Base-by-base conservation (phyloP, 2,888 invertebrate genomes). In the Agriopis marginaria region DNA sequence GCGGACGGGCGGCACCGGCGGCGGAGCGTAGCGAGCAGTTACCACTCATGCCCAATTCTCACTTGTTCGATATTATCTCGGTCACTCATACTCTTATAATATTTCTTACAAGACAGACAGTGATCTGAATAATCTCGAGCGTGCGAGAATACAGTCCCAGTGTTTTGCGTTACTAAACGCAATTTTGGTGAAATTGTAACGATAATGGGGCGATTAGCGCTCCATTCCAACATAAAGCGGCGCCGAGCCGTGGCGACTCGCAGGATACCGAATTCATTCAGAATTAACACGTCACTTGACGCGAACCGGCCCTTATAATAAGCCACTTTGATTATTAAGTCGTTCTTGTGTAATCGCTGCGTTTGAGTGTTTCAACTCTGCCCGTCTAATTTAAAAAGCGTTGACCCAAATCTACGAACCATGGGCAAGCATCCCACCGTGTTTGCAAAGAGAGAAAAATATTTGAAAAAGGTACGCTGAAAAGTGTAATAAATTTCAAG, bases 191-290 rank as follows among this genome's bases (percentile, higher is more conserved):
- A 49, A 68, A 59, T 49, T 63, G 68, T 68, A 68, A 63, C 63
- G 59, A 68, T 68, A 68, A 68, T 17, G 59, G 10, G 53, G 14
- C 68, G 58, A 56, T 63, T 68, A 68, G 58, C 42, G 68, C 54
- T 63, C 59, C 63, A 63, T 63, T 53, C 47, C 45, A 47, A 9
- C 47, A 23, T 60, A 23, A 65, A 65, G 59, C 17, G 66, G 44
- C 17, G 17, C 9, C 55, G 50, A 56, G 50, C 51, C 64, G 53
- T 44, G 63, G 55, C 55, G 14, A 11, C 11, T 39, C 50, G 47
- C 54, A 60, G 60, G 66, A 56, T 40, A 56, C 47, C 23, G 61
- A 62, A 47, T 63, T 58, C 67, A 63, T 56, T 63, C 53, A 63
- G 9, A 67, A 67, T 63, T 63, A 58, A 58, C 56, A 49, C 54